Percentiles rank a stretch among this genome's conserved stretches.
Evolutionary conservation across 2,888 invertebrate species (phyloP).

Genomic region (Eupithecia subfuscata): DNA sequence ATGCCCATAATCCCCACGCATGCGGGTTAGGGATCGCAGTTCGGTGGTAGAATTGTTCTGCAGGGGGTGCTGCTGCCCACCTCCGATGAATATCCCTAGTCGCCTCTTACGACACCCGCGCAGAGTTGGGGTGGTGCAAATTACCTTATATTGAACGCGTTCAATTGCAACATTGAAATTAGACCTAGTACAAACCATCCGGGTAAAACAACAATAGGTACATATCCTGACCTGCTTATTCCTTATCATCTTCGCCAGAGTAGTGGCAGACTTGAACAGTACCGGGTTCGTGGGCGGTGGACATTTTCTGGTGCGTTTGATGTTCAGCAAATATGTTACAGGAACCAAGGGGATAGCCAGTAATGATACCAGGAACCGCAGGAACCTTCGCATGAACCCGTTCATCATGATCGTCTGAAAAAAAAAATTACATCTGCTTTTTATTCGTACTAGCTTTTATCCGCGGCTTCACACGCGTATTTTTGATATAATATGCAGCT

Average conservation of each 20-base stretch:
- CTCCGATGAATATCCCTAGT: no score
- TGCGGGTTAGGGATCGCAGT: no score
- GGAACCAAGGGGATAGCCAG: constrained; percentile 84
- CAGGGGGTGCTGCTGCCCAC: no score
- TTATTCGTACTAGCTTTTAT: neutral
- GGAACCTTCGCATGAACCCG: constrained; percentile 80
- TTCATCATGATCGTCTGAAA: constrained; percentile 85
- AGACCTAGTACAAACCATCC: neutral
- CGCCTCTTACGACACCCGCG: no score
- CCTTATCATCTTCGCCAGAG: constrained; percentile 88
- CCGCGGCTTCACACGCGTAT: no score
- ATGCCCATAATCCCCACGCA: no score
- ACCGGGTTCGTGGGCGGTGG: constrained; percentile 87
- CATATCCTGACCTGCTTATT: constrained; percentile 85
- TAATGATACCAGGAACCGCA: constrained; percentile 84
- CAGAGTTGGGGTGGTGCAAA: no score
- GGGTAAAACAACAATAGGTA: neutral
- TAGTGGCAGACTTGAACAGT: constrained; percentile 87
- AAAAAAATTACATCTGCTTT: neutral
- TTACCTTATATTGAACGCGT: no score
- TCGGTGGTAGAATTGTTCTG: no score
- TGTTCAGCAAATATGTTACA: constrained; percentile 72
- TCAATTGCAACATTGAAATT: no score
- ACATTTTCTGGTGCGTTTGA: constrained; percentile 84
- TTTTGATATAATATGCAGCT: no score